A percentile compares a stretch with the other conserved stretches of the same genome.
phyloP scores from a whole-genome alignment of 2,113 vertebrate genomes.

The Pycnonotus jocosus region DNA sequence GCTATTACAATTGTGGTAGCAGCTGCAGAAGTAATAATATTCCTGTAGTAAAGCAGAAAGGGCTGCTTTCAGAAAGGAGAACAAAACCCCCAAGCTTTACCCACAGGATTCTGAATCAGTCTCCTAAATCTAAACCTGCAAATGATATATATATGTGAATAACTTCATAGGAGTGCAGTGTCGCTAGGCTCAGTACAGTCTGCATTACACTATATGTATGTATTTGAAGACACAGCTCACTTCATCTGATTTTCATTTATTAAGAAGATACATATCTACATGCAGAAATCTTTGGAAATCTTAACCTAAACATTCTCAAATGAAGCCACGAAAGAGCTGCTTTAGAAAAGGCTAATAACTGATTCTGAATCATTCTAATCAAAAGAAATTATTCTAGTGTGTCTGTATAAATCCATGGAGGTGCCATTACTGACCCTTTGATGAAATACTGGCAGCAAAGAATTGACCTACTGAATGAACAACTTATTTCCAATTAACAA shows the following conservation, averaged over 20 bases:
- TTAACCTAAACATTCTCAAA: neutral
- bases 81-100: neutral
- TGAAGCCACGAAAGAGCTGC: neutral
- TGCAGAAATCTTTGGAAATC: neutral
- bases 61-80: neutral
- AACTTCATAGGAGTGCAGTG: neutral
- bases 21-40: neutral
- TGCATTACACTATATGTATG: neutral
- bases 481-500: neutral
- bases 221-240: neutral
- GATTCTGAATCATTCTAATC: conserved; percentile 1
- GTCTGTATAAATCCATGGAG: neutral
- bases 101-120: neutral
- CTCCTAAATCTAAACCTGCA: neutral
- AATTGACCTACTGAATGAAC: neutral
- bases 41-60: neutral
- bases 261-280: neutral
- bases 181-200: neutral
- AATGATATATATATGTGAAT: neutral
- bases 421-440: neutral
- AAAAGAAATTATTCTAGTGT: neutral
- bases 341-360: neutral
- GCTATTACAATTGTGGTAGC: conserved; percentile 4
- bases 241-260: neutral
- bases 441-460: neutral